Evolutionary conservation across 2,113 vertebrate species (phyloP).

Genomic region (western clawed frog (Xenopus tropicalis)): UCB_Xtro_10.0 CM004444.2:24949001-24949500

Average conservation of each 20-base stretch:
- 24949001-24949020: no score
- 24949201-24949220: conserved; percentile 1
- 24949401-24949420: conserved; percentile 34
- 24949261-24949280: conserved; percentile 10
- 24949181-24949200: conserved; percentile 7
- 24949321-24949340: conserved; percentile 19
- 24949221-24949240: conserved; percentile 1
- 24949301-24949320: conserved; percentile 40
- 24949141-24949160: conserved; percentile 8
- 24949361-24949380: background rate
- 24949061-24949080: background rate
- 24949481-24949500: conserved; percentile 32
- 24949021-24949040: no score
- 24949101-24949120: background rate
- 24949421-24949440: conserved; percentile 21
- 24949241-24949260: background rate
- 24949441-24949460: conserved; percentile 48
- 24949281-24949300: background rate
- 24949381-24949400: conserved; percentile 1
- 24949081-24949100: background rate
- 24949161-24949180: background rate
- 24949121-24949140: background rate
- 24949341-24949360: conserved; percentile 3
- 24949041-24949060: no score
- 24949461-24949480: conserved; percentile 39